Evolutionary conservation across 2,797 vertebrate genomes (phyloP), one percentile per base, ranked within the genome.

Genomic region (Neosilurus hyrtlii): DNA sequence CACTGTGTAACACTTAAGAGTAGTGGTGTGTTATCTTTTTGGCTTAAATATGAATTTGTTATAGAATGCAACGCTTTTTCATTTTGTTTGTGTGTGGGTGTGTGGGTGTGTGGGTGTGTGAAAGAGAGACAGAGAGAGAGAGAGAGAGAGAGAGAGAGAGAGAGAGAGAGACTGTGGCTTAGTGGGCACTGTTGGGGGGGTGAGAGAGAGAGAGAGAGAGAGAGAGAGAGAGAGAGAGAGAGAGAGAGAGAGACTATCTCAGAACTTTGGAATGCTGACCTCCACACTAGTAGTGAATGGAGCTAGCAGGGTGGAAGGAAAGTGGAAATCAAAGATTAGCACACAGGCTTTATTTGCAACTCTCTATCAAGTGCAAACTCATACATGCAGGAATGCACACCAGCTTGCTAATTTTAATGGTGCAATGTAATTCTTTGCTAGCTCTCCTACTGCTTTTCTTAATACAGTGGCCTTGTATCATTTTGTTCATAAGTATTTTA

Each of bases 251-350:
- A 79, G 83, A 51, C 80, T 86, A 84, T 79, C 74, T 87, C 88
- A 88, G 84, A 78, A 76, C 74, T 85, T 80, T 89, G 91, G 88
- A 91, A 91, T 90, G 90, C 89, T 90, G 88, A 88, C 88, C 81
- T 88, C 80, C 75, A 88, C 88, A 85, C 70, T 72, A 82, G 83
- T 82, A 79, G 61, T 91, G 87, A 91, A 88, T 89, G 51, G 84
- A 86, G 80, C 87, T 85, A 89, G 79, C 81, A 75, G 82, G 77
- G 86, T 89, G 90, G 89, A 91, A 91, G 68, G 81, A 67, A 89
- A 78, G 72, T 65, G 81, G 49, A 86, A 84, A 84, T 82, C 76
- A 76, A 80, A 83, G 87, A 77, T 89, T 85, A 86, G 82, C 73
- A 57, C 65, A 11, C 54, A 78, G 82, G 85, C 82, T 86, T 89